phyloP scores from a whole-genome alignment of 2,797 vertebrate genomes.

The Sandelia bainsii region DNA sequence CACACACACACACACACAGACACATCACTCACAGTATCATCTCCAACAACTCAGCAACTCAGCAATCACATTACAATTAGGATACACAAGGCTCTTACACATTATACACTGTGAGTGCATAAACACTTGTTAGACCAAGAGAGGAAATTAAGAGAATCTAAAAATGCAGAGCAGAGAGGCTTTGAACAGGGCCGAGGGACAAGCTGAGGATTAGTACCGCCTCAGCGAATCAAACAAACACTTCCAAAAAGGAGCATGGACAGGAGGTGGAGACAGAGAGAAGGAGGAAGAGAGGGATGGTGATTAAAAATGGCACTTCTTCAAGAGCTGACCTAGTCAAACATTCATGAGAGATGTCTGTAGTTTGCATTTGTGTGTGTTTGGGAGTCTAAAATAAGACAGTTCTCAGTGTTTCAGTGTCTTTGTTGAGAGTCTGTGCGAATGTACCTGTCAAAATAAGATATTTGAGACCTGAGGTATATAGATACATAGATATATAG shows the following conservation, averaged over 20 bases:
- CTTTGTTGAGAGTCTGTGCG: conserved; percentile 22
- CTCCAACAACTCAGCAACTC: conserved; percentile 28
- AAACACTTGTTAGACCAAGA: conserved; percentile 61
- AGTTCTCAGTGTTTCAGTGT: conserved; percentile 35
- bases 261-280: conserved; percentile 51
- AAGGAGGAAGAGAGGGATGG: conserved; percentile 15
- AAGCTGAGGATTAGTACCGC: conserved; percentile 62
- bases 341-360: conserved; percentile 70
- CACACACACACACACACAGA: background rate
- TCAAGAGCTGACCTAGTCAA: conserved; percentile 73
- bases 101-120: conserved; percentile 43
- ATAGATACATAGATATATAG: conserved; percentile 14
- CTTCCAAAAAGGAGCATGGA: conserved; percentile 52
- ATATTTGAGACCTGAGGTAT: conserved; percentile 50
- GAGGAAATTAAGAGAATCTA: conserved; percentile 54
- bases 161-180: conserved; percentile 65
- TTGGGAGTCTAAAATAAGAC: conserved; percentile 65
- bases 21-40: conserved; percentile 27
- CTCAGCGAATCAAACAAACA: conserved; percentile 70
- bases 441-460: conserved; percentile 31
- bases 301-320: conserved; percentile 57
- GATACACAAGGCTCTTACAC: conserved; percentile 39
- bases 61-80: conserved; percentile 60
- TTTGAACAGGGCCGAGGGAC: conserved; percentile 55
- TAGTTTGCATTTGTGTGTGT: conserved; percentile 22